Evolutionary conservation across 2,797 vertebrate species (phyloP).

Genomic region (Antrozous pallidus): DNA sequence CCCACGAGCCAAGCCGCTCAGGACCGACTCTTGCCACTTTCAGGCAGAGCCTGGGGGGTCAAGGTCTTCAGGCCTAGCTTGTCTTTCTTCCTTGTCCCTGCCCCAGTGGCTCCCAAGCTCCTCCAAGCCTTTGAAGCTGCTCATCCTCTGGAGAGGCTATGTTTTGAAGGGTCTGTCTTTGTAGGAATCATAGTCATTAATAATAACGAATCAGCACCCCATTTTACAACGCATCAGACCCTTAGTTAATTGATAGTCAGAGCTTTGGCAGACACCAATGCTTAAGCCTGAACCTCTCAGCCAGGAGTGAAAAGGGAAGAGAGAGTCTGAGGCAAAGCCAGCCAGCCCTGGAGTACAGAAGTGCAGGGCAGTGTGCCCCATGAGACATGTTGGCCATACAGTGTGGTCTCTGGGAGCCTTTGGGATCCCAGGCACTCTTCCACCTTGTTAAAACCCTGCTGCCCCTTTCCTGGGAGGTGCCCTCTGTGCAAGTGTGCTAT

Average conservation of each 20-base stretch:
- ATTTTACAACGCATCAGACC: neutral
- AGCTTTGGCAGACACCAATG: neutral
- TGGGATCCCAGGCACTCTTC: fast-evolving
- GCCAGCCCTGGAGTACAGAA: fast-evolving
- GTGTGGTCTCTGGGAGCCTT: neutral
- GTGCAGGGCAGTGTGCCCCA: neutral
- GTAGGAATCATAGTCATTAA: neutral
- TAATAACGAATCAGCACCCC: neutral
- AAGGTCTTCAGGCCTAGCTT: neutral
- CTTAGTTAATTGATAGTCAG: neutral
- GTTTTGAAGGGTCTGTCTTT: neutral
- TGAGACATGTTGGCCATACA: fast-evolving
- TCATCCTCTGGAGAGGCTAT: neutral
- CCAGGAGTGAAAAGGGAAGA: neutral
- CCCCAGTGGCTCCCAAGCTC: neutral
- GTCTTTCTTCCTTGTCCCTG: neutral
- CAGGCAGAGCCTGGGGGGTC: neutral
- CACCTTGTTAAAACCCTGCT: neutral
- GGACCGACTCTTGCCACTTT: neutral
- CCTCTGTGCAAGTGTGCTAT: neutral
- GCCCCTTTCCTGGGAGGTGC: neutral
- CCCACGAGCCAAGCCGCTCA: no score
- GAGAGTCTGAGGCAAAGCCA: neutral
- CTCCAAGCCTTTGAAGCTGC: neutral
- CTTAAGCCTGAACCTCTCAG: neutral